Conservation (phyloP, 2,888 invertebrate genomes). For the Napeogenes sylphis region DNA sequence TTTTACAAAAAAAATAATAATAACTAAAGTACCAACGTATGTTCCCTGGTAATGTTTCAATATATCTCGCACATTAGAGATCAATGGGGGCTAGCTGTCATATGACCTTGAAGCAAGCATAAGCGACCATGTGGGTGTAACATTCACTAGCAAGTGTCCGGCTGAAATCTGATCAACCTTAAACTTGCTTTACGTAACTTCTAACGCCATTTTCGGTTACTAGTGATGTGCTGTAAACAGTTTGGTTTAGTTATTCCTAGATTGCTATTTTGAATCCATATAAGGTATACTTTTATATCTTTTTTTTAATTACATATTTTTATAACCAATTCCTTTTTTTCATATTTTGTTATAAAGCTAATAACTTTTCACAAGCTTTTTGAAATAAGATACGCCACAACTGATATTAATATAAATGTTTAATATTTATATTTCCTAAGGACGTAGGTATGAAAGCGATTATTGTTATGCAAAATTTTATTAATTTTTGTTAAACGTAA, state of each 20-base stretch:
- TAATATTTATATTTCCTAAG: not conserved
- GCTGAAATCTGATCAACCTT: slow-evolving; percentile 52
- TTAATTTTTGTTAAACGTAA: slow-evolving; percentile 10
- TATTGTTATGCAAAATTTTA: slow-evolving; percentile 8
- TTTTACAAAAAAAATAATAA: too few species aligned
- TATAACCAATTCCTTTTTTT: too few species aligned
- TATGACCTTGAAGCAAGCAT: slow-evolving; percentile 11
- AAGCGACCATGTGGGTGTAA: slow-evolving; percentile 35
- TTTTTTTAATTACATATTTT: too few species aligned
- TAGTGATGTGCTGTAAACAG: slow-evolving; percentile 31
- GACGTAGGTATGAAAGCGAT: slow-evolving; percentile 1
- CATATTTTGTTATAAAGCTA: too few species aligned
- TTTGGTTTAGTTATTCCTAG: not conserved
- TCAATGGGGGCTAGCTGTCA: slow-evolving; percentile 20
- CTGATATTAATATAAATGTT: too few species aligned
- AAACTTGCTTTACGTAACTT: slow-evolving; percentile 64
- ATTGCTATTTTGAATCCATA: too few species aligned
- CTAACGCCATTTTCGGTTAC: slow-evolving; percentile 37
- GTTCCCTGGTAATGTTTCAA: not conserved
- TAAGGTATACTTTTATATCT: not conserved
- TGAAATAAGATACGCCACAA: too few species aligned
- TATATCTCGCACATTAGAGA: slow-evolving; percentile 12
- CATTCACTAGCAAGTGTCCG: slow-evolving; percentile 35
- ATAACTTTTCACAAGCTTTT: too few species aligned
- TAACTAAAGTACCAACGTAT: too few species aligned